phyloP scores from a whole-genome alignment of 2,797 vertebrate species.

The Poecilia picta region DNA sequence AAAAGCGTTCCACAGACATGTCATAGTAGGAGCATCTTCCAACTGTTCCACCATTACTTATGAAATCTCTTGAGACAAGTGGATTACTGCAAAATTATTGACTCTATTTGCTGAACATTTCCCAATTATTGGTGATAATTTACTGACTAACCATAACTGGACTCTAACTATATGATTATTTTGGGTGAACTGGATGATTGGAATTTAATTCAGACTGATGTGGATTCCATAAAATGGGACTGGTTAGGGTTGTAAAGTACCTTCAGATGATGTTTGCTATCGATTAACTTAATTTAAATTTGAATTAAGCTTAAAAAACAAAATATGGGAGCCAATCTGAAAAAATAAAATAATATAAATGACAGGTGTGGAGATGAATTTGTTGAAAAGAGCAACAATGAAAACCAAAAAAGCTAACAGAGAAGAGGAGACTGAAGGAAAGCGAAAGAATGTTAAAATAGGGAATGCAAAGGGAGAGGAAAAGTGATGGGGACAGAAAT shows the following conservation, averaged over 20 bases:
- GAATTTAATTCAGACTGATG: not conserved
- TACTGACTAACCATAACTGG: not conserved
- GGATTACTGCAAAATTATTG: not conserved
- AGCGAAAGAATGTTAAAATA: not conserved
- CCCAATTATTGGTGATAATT: not conserved
- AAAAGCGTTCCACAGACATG: not conserved
- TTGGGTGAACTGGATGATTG: not conserved
- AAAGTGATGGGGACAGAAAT: conserved; percentile 7
- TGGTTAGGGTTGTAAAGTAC: not conserved
- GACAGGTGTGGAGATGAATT: not conserved
- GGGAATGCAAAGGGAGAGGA: not conserved
- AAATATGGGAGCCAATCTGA: not conserved
- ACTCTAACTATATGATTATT: not conserved
- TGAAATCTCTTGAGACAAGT: not conserved
- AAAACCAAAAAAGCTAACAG: not conserved
- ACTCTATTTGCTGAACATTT: not conserved
- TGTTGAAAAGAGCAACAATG: not conserved
- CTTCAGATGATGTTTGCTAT: not conserved
- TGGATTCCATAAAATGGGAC: not conserved
- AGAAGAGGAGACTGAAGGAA: fast-evolving
- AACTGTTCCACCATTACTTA: not conserved
- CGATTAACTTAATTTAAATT: not conserved
- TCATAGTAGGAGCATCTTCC: not conserved
- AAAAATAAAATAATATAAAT: not conserved
- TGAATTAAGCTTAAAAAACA: not conserved